phyloP scores from a whole-genome alignment of 2,888 invertebrate genomes.

The Paralinhomoeus sp. region DNA sequence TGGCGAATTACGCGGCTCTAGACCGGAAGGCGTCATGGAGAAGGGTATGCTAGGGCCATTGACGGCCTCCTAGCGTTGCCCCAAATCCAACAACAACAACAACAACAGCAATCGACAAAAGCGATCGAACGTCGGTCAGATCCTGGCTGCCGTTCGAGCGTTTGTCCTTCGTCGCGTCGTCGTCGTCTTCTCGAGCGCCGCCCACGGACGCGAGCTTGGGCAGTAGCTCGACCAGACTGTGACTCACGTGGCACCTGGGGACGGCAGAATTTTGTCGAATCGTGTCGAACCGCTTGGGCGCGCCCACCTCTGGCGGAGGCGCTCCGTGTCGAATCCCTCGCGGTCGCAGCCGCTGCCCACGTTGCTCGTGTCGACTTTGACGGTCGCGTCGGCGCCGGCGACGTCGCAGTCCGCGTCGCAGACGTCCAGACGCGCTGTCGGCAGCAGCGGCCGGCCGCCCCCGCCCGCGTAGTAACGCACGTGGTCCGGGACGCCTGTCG shows the following conservation, averaged over 20 bases:
- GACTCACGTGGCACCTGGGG: no score
- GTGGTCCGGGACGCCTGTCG: constrained; percentile 48
- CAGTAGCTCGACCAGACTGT: no score
- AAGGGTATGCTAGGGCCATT: no score
- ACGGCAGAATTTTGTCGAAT: no score
- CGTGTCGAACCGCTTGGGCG: no score
- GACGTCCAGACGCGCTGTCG: constrained; percentile 34
- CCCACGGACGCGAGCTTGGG: constrained; percentile 3
- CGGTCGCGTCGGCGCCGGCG: constrained; percentile 29
- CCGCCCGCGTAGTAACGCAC: constrained; percentile 65
- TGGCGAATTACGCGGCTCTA: no score
- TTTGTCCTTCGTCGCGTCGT: constrained; percentile 2
- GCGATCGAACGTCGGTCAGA: no score
- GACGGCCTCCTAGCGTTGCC: no score
- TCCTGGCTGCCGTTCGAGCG: neutral
- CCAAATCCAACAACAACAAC: no score
- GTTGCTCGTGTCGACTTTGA: constrained; percentile 52
- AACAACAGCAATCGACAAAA: no score
- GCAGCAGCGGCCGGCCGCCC: constrained; percentile 54
- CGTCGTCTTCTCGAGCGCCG: constrained; percentile 3
- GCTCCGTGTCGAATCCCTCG: constrained; percentile 50
- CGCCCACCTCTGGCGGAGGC: constrained; percentile 9
- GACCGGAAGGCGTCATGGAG: no score
- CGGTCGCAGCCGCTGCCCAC: constrained; percentile 89
- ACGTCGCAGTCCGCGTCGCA: constrained; percentile 26